Evolutionary conservation across 2,113 vertebrate species (phyloP).

Genomic region (Atherinomorus stipes): DNA sequence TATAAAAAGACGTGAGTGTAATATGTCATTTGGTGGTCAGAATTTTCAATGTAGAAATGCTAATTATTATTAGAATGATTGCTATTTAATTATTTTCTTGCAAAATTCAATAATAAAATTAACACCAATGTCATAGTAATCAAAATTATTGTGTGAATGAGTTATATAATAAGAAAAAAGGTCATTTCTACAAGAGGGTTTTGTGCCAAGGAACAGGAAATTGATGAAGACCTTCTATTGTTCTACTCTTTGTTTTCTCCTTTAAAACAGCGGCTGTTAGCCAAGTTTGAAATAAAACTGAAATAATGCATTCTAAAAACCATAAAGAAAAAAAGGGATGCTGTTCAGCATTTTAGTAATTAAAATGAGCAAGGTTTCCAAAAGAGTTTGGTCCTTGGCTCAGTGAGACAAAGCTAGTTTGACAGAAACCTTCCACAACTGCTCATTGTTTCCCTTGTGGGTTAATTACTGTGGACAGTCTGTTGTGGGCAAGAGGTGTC

Average conservation of each 20-base stretch:
- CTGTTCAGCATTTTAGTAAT: neutral
- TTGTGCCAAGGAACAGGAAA: too few relatives aligned
- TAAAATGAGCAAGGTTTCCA: neutral
- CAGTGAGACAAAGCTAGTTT: slow-evolving; percentile 21
- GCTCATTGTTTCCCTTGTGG: slow-evolving; percentile 66
- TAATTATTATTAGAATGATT: neutral
- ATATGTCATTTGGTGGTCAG: neutral
- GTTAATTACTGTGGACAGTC: slow-evolving; percentile 74
- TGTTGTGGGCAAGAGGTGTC: slow-evolving; percentile 61
- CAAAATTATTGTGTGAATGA: neutral
- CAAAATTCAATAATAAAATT: neutral
- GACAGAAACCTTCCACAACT: slow-evolving; percentile 43
- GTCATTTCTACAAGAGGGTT: too few relatives aligned
- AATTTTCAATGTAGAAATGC: neutral
- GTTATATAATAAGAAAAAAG: neutral
- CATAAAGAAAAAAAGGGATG: neutral
- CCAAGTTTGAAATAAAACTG: neutral
- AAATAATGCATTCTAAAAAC: neutral
- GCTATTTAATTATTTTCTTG: too few relatives aligned
- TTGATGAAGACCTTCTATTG: too few relatives aligned
- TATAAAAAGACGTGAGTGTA: neutral
- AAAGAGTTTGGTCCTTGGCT: slow-evolving; percentile 8
- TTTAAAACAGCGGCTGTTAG: neutral
- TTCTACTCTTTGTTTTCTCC: too few relatives aligned
- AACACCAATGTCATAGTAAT: neutral